These are phyloP conservation scores for Gorsachius goisagi DNA, from an alignment of 2,113 vertebrate species.

Conservation along the genomic window DNA sequence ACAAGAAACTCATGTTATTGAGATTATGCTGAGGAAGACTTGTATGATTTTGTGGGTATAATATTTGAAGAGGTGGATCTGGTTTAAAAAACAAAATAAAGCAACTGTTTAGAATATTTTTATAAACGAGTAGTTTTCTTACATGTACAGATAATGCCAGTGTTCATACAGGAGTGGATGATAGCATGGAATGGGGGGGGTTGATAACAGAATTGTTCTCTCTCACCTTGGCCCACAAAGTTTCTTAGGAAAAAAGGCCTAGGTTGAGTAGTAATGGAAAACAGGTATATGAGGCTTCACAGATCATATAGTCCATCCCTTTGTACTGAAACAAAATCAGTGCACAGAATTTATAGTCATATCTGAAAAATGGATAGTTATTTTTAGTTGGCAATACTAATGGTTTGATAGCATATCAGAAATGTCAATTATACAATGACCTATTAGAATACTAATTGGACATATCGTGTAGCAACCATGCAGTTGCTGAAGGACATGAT, in stretches of 20 bases:
- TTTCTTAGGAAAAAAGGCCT: neutral
- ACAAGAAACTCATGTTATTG: accelerated
- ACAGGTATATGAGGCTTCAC: neutral
- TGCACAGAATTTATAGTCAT: neutral
- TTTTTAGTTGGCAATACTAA: neutral
- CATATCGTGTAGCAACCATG: neutral
- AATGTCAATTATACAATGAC: neutral
- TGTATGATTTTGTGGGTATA: neutral
- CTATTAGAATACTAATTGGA: neutral
- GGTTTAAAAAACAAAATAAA: neutral
- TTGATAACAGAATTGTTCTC: neutral
- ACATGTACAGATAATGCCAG: neutral
- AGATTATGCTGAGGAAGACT: neutral
- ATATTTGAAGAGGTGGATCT: neutral
- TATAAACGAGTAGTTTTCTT: neutral
- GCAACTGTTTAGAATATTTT: neutral
- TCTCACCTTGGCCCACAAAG: neutral
- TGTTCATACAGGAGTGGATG: accelerated
- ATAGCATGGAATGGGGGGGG: neutral
- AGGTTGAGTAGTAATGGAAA: neutral
- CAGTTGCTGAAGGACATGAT: neutral
- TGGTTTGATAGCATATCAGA: neutral
- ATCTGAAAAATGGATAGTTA: neutral
- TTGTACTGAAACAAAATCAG: neutral
- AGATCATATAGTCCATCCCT: neutral